Evolutionary conservation across 1,140 invertebrate genomes (phyloP), one percentile per base, ranked within the genome.

Genomic region (Drosophila ficusphila): DNA sequence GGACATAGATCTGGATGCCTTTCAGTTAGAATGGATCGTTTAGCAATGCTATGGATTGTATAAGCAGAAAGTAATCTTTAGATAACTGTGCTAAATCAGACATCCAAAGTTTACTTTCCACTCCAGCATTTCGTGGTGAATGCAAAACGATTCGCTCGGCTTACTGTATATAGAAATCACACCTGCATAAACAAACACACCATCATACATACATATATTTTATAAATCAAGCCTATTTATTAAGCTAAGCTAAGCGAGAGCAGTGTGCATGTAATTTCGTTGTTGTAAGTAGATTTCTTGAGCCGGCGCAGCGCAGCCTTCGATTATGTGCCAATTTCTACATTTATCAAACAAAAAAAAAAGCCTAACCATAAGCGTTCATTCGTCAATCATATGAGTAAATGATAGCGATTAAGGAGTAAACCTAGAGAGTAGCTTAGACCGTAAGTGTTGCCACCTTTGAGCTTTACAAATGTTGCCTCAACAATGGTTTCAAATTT

Each of bases 401-500:
- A 51, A n/a, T 27, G 72, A 49, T 72, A 68, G 49, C 9, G 39
- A 31, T 9, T 68, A 56, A 38, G 29, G 49, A 68, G 23, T 44
- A 70, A 49, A 42, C 33, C 19, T 64, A 64, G 56, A 27, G 18
- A 64, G 41, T 61, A 36, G 58, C 46, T 6, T 75, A 85, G 82
- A 19, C 14, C 38, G 11, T 88, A 88, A 88, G 82, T 88, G 82
- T 88, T 88, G 83, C 76, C 78, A 88, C 78, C 82, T 82, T 82
- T 88, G 82, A 88, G 82, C 82, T 88, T 88, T 88, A 88, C 82
- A 89, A 73, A 73, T 88, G 82, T 88, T 88, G 82, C 82, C 82
- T 88, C 82, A 88, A 88, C 77, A 73, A 89, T 83, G 82, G 82
- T 88, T 88, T 88, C 82, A 86, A 51, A 61, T 77, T 60, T 52